phyloP scores from a whole-genome alignment of 2,888 invertebrate genomes.

The Colletes collaris region DNA sequence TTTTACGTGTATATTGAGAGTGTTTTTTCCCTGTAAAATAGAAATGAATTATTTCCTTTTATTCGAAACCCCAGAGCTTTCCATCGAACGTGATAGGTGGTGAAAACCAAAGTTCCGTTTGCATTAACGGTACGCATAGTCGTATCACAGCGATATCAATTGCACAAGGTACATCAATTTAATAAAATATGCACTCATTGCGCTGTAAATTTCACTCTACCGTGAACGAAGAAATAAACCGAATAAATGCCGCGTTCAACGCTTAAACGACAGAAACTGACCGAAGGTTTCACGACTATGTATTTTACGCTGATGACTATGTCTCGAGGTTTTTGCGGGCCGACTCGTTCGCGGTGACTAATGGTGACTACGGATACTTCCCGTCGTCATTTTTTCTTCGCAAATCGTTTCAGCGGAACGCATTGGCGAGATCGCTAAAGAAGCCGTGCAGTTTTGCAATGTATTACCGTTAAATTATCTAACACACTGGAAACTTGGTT shows the following conservation, averaged over 20 bases:
- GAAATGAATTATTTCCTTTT: no score
- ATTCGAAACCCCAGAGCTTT: no score
- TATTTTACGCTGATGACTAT: constrained; percentile 37
- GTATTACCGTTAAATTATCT: constrained; percentile 43
- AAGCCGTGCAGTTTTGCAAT: constrained; percentile 36
- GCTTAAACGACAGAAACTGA: constrained; percentile 10
- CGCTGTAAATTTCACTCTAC: constrained; percentile 1
- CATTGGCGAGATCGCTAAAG: constrained; percentile 12
- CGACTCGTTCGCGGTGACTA: constrained; percentile 36
- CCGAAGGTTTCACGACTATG: constrained; percentile 24
- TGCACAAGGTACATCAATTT: constrained; percentile 11
- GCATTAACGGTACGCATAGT: no score
- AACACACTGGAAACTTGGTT: constrained; percentile 34
- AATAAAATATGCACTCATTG: background rate
- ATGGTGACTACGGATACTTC: constrained; percentile 39
- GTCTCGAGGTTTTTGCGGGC: constrained; percentile 43
- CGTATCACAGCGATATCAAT: background rate
- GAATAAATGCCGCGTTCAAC: constrained; percentile 6
- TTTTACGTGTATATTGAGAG: no score
- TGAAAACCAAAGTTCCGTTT: no score
- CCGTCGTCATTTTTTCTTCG: constrained; percentile 38
- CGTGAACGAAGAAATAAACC: constrained; percentile 13
- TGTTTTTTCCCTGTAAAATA: no score
- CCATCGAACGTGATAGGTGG: no score
- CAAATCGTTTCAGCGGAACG: constrained; percentile 20